A percentile compares a stretch with the other conserved stretches of the same genome.
These are phyloP conservation scores for Pandemis heparana DNA, from an alignment of 2,888 invertebrate genomes.

Conservation along the genomic window DNA sequence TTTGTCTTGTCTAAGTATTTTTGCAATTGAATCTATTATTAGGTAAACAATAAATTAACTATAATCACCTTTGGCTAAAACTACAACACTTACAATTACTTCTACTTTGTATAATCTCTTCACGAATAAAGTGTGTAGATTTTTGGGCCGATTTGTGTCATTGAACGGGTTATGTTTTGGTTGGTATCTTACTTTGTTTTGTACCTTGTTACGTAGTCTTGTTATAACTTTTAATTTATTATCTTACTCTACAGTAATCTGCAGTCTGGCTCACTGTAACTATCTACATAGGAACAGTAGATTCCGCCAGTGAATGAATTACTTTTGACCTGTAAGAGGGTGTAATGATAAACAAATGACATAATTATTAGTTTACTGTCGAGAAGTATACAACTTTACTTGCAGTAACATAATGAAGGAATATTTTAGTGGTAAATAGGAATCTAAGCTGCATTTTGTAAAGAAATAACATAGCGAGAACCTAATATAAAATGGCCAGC, in stretches of 20 bases:
- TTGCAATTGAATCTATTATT: conserved; percentile 12
- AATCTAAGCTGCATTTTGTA: neutral
- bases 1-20: conserved; percentile 2
- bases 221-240: conserved; percentile 11
- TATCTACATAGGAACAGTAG: conserved; percentile 50
- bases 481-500: conserved; percentile 24
- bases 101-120: neutral
- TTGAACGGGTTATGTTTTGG: conserved; percentile 29
- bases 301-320: conserved; percentile 51
- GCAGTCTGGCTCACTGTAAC: conserved; percentile 23
- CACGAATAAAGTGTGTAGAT: neutral
- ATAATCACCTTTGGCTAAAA: neutral
- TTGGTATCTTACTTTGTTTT: conserved; percentile 36
- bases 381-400: conserved; percentile 31
- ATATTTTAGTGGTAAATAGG: conserved; percentile 15
- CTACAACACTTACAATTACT: neutral
- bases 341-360: conserved; percentile 58
- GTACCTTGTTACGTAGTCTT: conserved; percentile 15
- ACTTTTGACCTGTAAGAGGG: conserved; percentile 57
- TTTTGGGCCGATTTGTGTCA: neutral
- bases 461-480: neutral
- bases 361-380: conserved; percentile 58
- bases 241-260: conserved; percentile 19
- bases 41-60: conserved; percentile 26
- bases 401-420: conserved; percentile 32